Percentiles rank a stretch among this genome's conserved stretches.
Conservation (phyloP, 2,113 vertebrate genomes). For the Sprattus sprattus region DNA sequence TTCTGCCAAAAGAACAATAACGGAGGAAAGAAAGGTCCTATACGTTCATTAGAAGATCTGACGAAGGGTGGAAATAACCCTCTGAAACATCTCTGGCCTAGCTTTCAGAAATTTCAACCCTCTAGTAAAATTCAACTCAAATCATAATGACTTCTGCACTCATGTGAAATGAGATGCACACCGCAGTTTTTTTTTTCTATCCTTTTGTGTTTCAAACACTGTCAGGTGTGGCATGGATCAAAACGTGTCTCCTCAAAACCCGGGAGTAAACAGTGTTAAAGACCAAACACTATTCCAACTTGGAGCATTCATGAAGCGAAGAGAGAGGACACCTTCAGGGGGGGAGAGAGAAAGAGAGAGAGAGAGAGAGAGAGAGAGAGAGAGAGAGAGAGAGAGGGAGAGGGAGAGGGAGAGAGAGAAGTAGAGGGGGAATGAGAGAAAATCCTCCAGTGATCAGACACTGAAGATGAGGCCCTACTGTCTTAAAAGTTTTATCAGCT, state of each 20-base stretch:
- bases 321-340: constrained; percentile 19
- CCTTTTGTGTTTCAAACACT: not conserved
- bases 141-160: constrained; percentile 19
- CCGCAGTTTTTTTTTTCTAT: not conserved
- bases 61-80: not conserved
- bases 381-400: not conserved
- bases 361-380: not conserved
- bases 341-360: not conserved
- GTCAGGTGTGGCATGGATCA: constrained; percentile 13
- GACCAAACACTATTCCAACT: not conserved
- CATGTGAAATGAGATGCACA: not conserved
- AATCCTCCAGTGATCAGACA: constrained; percentile 37
- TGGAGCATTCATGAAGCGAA: not conserved
- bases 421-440: not conserved
- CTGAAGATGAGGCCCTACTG: constrained; percentile 32
- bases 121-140: constrained; percentile 30
- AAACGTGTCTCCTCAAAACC: not conserved
- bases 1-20: too few species aligned
- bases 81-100: not conserved
- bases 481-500: constrained; percentile 48
- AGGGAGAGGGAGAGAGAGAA: not conserved
- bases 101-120: constrained; percentile 13
- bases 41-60: not conserved
- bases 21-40: not conserved
- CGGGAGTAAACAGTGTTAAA: constrained; percentile 3